A percentile compares a stretch with the other conserved stretches of the same genome.
phyloP scores from a whole-genome alignment of 1,140 invertebrate genomes.

The Coenobita brevimanus region DNA sequence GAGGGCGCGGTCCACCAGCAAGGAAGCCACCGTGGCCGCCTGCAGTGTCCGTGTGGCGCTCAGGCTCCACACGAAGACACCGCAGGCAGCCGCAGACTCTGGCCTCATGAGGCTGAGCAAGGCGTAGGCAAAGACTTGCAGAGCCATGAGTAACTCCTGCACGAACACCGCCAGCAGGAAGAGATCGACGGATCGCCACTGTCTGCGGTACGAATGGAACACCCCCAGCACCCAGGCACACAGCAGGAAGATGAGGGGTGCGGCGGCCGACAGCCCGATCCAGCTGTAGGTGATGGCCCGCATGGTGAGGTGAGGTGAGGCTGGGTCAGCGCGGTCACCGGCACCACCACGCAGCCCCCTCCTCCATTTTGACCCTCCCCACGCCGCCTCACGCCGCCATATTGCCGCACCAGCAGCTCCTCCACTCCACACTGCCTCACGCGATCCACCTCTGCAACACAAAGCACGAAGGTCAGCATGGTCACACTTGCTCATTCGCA shows the following conservation, averaged over 20 bases:
- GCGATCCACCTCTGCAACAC: no score
- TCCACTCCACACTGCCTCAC: no score
- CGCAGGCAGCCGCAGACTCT: constrained; percentile 72
- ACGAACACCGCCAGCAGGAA: constrained; percentile 76
- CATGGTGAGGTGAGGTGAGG: no score
- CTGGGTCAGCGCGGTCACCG: no score
- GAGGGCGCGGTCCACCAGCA: constrained; percentile 75
- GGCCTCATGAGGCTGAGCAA: constrained; percentile 76
- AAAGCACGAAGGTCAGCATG: no score
- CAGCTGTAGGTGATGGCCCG: constrained; percentile 69
- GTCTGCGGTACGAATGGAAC: constrained; percentile 76
- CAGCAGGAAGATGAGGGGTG: constrained; percentile 74
- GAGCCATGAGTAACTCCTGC: constrained; percentile 75
- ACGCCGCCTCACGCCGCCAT: no score
- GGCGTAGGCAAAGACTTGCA: constrained; percentile 75
- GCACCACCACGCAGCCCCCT: no score
- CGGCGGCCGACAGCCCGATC: constrained; percentile 76
- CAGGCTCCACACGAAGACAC: constrained; percentile 75
- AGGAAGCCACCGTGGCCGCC: constrained; percentile 76
- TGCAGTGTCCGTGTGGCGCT: constrained; percentile 77
- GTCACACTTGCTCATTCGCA: no score
- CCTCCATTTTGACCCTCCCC: no score
- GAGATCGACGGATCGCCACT: constrained; percentile 77
- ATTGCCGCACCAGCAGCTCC: no score
- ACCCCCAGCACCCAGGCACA: constrained; percentile 71